These are phyloP conservation scores for Phrynosoma blainvillii DNA, from an alignment of 2,113 vertebrate species.

Conservation along the genomic window DNA sequence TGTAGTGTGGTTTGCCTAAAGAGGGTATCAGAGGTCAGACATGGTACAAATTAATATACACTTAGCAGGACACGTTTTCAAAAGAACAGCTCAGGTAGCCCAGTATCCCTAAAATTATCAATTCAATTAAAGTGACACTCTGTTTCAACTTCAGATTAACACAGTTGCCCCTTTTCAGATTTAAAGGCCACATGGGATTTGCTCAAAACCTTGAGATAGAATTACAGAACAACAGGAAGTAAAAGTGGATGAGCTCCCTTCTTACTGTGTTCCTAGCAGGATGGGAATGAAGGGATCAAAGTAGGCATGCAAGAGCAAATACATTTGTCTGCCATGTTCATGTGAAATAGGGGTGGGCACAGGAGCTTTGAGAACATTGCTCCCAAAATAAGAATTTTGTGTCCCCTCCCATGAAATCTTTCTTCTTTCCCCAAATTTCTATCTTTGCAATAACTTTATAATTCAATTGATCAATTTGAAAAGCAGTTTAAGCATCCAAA, in stretches of 20 bases:
- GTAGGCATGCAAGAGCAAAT: background rate
- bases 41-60: background rate
- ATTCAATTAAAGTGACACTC: background rate
- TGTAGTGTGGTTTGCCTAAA: background rate
- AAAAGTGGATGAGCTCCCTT: background rate
- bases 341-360: background rate
- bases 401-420: too few relatives aligned
- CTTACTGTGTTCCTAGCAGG: background rate
- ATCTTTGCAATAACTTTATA: too few relatives aligned
- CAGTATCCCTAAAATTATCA: background rate
- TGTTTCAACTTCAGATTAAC: background rate
- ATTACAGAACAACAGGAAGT: background rate
- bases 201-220: background rate
- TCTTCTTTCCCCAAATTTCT: too few relatives aligned
- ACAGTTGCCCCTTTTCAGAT: background rate
- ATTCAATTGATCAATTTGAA: too few relatives aligned
- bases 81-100: background rate
- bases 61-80: background rate
- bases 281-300: background rate
- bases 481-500: too few relatives aligned
- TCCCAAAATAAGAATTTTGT: too few relatives aligned
- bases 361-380: too few relatives aligned
- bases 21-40: background rate
- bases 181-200: background rate
- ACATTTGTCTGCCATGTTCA: background rate